phyloP scores from a whole-genome alignment of 1,140 invertebrate species.

The Drosophila dunni region DNA sequence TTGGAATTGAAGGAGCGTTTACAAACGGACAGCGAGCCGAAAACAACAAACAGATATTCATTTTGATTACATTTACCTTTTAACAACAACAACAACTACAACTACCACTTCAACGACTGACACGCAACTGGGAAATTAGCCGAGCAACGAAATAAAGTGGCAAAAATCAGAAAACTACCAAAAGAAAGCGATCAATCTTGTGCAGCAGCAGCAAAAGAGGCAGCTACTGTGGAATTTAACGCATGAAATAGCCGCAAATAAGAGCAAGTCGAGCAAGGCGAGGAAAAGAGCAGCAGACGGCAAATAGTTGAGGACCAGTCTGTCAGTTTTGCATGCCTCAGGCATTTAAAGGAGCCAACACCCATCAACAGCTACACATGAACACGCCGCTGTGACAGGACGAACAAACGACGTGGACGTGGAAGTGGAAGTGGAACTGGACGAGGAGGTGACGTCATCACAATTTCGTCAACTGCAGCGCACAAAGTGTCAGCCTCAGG shows the following conservation, averaged over 20 bases:
- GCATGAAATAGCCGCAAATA: conserved; percentile 47
- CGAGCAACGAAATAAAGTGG: conserved; percentile 22
- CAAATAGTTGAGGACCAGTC: conserved; percentile 14
- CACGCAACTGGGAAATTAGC: conserved; percentile 52
- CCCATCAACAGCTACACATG: conserved; percentile 73
- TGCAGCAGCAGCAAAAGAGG: background rate
- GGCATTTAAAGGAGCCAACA: conserved; percentile 43
- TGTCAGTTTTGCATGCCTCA: conserved; percentile 61
- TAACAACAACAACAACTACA: conserved; percentile 20
- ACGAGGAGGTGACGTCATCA: conserved; percentile 22
- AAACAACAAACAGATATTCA: conserved; percentile 47
- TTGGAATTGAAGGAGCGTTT: conserved; percentile 55
- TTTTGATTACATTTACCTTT: conserved; percentile 77
- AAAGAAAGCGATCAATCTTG: conserved; percentile 8
- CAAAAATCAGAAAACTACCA: background rate
- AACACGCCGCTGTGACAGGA: conserved; percentile 69
- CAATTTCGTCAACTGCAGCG: conserved; percentile 70
- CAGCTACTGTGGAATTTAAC: conserved; percentile 38
- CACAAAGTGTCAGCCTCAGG: conserved; percentile 44
- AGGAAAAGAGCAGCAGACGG: conserved; percentile 18
- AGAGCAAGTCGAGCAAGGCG: conserved; percentile 4
- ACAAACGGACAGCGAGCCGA: conserved; percentile 25
- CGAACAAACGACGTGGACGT: conserved; percentile 14
- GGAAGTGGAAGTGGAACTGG: background rate
- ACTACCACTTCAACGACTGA: conserved; percentile 18